Base-by-base conservation (phyloP, 2,797 vertebrate species). In the Xerus rutilus region DNA sequence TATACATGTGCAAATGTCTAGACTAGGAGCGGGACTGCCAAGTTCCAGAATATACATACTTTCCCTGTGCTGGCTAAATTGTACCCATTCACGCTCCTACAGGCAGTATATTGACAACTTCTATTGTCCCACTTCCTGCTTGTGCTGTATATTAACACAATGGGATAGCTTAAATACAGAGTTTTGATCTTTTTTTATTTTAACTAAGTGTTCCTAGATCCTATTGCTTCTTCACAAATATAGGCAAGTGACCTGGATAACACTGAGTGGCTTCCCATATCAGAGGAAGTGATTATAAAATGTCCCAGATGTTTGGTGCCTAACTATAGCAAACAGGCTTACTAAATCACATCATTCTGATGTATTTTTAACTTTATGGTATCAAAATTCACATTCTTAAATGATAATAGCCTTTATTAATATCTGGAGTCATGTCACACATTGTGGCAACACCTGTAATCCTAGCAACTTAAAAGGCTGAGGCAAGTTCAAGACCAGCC, bases 351-450 rank as follows among this genome's bases (percentile, higher is more conserved):
- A 76, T 17, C 35, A 43, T 70, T 14, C 7, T 82, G 14, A 28
- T 52, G 15, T 94, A 32, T 47, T 83, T 87, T 87, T 74, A 92
- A 84, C 43, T 94, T 82, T 39, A 69, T 45, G 11, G 32, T 89
- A 64, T 1, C 85, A 39, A 39, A 39, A 78, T 62, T 78, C 32
- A 81, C 30, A 25, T 72, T 74, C 23, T 76, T 95, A 62, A 69
- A 28, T 74, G 12, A 85, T 59, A 77, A 67, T 2, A 49, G 35
- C 32, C 30, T 84, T 85, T 91, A 64, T 82, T 78, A 96, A 10
- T 69, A 83, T 78, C 57, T 32, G 59, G 18, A 94, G 43, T 25
- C 57, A 59, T 59, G 21, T 5, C 57, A 59, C 8, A 25, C 21
- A 21, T 59, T 59, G 57, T 59, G 57, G 57, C 57, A 25, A 59